These are phyloP conservation scores for Bhutanitis thaidina DNA, from an alignment of 2,888 invertebrate species.

Conservation along the genomic window DNA sequence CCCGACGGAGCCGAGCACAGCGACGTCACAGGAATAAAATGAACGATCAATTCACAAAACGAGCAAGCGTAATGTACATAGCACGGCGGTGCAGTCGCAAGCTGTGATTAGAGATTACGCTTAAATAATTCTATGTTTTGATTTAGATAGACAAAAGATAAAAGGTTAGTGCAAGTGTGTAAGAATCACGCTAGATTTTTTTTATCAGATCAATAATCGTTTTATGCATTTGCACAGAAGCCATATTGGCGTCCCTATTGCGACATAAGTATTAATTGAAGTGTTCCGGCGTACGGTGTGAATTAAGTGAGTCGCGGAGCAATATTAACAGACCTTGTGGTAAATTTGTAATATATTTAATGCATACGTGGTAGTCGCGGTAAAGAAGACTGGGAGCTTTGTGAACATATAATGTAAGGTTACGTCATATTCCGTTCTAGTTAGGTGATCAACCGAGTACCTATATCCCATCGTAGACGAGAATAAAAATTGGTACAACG, in stretches of 20 bases:
- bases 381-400: not conserved
- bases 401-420: not conserved
- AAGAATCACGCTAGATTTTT: constrained; percentile 11
- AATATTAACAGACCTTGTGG: not conserved
- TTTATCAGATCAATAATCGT: not conserved
- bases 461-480: not conserved
- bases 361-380: not conserved
- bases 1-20: constrained; percentile 9
- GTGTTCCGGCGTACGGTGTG: constrained; percentile 4
- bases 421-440: not conserved
- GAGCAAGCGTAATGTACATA: constrained; percentile 36
- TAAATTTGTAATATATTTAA: not conserved
- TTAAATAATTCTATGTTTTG: constrained; percentile 30
- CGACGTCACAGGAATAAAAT: constrained; percentile 16
- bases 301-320: constrained; percentile 6
- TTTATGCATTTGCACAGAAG: not conserved
- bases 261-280: not conserved
- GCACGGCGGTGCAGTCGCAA: constrained; percentile 33
- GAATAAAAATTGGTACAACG: not conserved
- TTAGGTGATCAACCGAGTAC: not conserved
- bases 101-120: constrained; percentile 37
- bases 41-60: constrained; percentile 1
- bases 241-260: constrained; percentile 10
- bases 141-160: constrained; percentile 32
- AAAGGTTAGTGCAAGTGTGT: constrained; percentile 58